Evolutionary conservation across 2,888 invertebrate species (phyloP).

Genomic region (Drosophila fungiperda): DNA sequence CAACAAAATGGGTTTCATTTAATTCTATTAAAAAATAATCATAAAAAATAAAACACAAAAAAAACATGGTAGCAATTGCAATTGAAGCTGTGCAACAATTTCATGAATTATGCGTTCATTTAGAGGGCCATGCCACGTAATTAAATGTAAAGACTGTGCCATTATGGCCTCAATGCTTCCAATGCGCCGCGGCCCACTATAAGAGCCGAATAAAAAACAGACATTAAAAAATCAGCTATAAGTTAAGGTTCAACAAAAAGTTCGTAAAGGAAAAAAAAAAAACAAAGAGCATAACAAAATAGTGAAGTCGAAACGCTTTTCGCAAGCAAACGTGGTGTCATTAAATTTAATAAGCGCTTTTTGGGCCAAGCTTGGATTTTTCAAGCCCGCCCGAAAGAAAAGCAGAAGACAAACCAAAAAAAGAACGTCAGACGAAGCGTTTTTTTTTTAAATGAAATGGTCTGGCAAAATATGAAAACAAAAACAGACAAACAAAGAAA

Average conservation of each 20-base stretch:
- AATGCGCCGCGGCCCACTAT: slow-evolving; percentile 60
- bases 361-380: slow-evolving; percentile 79
- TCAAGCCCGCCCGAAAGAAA: slow-evolving; percentile 51
- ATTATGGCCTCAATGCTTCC: slow-evolving; percentile 65
- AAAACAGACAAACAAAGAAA: slow-evolving; percentile 38
- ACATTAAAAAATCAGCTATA: slow-evolving; percentile 36
- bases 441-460: slow-evolving; percentile 62
- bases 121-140: slow-evolving; percentile 59
- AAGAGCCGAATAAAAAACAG: slow-evolving; percentile 44
- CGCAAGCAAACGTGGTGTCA: slow-evolving; percentile 80
- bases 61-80: slow-evolving; percentile 51
- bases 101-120: slow-evolving; percentile 41
- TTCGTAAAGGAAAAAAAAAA: slow-evolving; percentile 21
- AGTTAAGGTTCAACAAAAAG: slow-evolving; percentile 44
- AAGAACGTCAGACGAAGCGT: slow-evolving; percentile 40
- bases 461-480: slow-evolving; percentile 65
- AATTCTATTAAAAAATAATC: slow-evolving; percentile 7
- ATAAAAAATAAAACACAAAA: slow-evolving; percentile 1
- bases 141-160: slow-evolving; percentile 70
- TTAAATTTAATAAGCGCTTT: slow-evolving; percentile 82
- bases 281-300: slow-evolving; percentile 21
- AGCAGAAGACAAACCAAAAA: slow-evolving; percentile 35
- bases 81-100: slow-evolving; percentile 49
- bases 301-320: slow-evolving; percentile 66
- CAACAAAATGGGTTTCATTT: not conserved